Percentiles rank a stretch among this genome's conserved stretches.
phyloP scores from a whole-genome alignment of 2,113 vertebrate genomes.

The Caranx ignobilis region DNA sequence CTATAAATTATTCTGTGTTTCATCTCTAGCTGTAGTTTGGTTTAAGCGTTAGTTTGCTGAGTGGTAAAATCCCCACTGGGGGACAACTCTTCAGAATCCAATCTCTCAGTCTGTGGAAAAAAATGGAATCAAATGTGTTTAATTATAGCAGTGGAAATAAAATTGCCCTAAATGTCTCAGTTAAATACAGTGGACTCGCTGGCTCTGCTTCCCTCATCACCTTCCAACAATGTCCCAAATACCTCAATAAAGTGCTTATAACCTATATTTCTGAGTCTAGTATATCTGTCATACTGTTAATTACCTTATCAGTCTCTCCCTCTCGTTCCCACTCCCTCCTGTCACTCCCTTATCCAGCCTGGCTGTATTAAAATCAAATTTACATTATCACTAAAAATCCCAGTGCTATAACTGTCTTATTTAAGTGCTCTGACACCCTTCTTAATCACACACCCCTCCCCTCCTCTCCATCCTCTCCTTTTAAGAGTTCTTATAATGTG shows the following conservation, averaged over 20 bases:
- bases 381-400: slow-evolving; percentile 43
- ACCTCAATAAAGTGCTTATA: slow-evolving; percentile 42
- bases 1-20: slow-evolving; percentile 17
- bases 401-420: slow-evolving; percentile 21
- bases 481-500: slow-evolving; percentile 22
- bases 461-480: slow-evolving; percentile 13
- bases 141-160: slow-evolving; percentile 42
- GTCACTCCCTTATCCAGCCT: slow-evolving; percentile 26
- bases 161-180: slow-evolving; percentile 41
- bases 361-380: slow-evolving; percentile 45
- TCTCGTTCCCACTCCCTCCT: background rate
- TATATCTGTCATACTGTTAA: slow-evolving; percentile 47
- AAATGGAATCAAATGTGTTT: slow-evolving; percentile 45
- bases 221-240: slow-evolving; percentile 39
- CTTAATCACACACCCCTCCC: slow-evolving; percentile 8
- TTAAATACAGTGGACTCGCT: slow-evolving; percentile 32
- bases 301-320: slow-evolving; percentile 30
- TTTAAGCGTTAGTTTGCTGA: slow-evolving; percentile 1
- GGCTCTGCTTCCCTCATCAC: slow-evolving; percentile 9
- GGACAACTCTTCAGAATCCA: slow-evolving; percentile 14
- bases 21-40: background rate
- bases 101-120: slow-evolving; percentile 11
- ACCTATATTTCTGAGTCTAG: slow-evolving; percentile 57
- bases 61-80: slow-evolving; percentile 4
- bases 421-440: slow-evolving; percentile 33